These are phyloP conservation scores for Phragmatobia fuliginosa DNA, from an alignment of 2,888 invertebrate species.

Conservation along the genomic window DNA sequence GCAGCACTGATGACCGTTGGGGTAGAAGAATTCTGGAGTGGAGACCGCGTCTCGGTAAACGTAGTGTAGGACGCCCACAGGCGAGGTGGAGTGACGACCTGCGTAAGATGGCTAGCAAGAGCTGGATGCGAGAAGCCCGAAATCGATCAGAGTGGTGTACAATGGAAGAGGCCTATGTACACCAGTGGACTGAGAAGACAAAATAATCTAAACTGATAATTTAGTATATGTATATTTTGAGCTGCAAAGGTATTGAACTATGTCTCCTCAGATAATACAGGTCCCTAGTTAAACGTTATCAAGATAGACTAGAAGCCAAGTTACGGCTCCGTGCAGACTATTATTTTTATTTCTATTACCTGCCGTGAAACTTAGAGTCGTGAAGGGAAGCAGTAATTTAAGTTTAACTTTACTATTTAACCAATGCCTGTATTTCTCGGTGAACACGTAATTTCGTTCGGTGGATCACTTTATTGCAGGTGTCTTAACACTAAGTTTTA, in stretches of 20 bases:
- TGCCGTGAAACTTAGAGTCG: slow-evolving; percentile 13
- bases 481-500: background rate
- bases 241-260: background rate
- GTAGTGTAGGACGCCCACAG: no score
- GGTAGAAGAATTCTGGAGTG: no score
- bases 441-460: background rate
- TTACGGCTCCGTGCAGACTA: slow-evolving; percentile 4
- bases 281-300: slow-evolving; percentile 12
- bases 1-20: no score
- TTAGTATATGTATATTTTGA: background rate
- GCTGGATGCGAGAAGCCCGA: no score
- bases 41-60: no score
- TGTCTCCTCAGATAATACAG: background rate
- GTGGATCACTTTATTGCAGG: background rate
- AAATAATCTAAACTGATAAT: background rate
- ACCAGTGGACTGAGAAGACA: no score
- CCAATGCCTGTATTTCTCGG: slow-evolving; percentile 14
- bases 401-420: slow-evolving; percentile 19
- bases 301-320: slow-evolving; percentile 10
- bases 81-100: no score
- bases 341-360: slow-evolving; percentile 24
- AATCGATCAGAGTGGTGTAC: no score
- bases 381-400: slow-evolving; percentile 21
- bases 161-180: no score
- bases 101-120: no score